These are phyloP conservation scores for Mus minutoides DNA, from an alignment of 2,797 vertebrate species.

Conservation along the genomic window DNA sequence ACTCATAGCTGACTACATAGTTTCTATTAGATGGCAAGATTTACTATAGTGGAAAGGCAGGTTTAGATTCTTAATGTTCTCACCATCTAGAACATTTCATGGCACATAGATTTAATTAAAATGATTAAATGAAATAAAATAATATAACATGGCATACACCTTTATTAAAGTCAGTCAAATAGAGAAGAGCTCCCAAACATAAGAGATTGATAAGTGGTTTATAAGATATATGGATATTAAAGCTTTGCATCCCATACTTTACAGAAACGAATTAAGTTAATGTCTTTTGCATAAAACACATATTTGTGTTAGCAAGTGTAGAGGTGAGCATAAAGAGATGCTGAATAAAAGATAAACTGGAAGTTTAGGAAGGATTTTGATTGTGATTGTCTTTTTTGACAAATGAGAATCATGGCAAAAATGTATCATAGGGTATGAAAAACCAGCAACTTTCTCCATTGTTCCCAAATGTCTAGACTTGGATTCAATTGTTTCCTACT, in stretches of 20 bases:
- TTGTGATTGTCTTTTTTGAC: constrained; percentile 42
- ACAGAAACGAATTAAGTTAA: background rate
- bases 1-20: background rate
- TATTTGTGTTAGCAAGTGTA: background rate
- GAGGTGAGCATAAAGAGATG: background rate
- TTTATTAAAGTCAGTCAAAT: background rate
- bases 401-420: constrained; percentile 44
- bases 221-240: background rate
- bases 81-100: background rate
- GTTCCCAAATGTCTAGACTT: constrained; percentile 55
- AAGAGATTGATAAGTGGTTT: background rate
- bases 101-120: background rate
- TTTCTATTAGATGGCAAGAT: background rate
- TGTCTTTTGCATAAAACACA: background rate
- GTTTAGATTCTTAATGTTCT: background rate
- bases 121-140: background rate
- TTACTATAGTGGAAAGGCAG: background rate
- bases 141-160: no score
- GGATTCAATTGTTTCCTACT: constrained; percentile 60
- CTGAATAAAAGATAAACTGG: background rate
- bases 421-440: background rate
- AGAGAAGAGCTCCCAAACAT: background rate
- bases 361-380: constrained; percentile 33
- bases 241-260: background rate
- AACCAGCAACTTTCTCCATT: constrained; percentile 57